Conservation (phyloP, 37 sponge, comb jelly and placozoan genomes). For the Dysidea cf. avara region DNA sequence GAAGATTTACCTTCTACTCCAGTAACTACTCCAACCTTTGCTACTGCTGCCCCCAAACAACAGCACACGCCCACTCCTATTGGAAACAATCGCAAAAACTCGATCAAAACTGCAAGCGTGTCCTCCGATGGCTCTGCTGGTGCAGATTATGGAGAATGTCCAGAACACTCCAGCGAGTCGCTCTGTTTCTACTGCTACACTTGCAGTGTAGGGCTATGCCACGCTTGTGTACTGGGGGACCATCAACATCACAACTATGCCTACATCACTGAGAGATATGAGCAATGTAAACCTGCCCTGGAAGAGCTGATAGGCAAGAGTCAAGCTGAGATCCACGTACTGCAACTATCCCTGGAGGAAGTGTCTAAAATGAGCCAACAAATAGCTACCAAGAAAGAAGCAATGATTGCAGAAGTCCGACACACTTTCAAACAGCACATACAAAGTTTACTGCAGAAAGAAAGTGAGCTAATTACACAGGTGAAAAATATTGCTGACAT, state of each 20-base stretch:
- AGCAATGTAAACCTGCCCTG: slow-evolving; percentile 1
- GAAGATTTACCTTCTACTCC: too few species aligned
- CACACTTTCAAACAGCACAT: slow-evolving; percentile 44
- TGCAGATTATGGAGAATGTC: not conserved
- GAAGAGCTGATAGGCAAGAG: slow-evolving; percentile 17
- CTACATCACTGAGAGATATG: slow-evolving; percentile 16
- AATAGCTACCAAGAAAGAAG: slow-evolving; percentile 29
- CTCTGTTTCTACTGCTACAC: slow-evolving; percentile 38
- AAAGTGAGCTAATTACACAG: slow-evolving; percentile 54
- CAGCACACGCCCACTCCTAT: too few species aligned
- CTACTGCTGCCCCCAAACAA: too few species aligned
- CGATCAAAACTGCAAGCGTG: too few species aligned
- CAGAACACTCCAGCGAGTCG: slow-evolving; percentile 27
- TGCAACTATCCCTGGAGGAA: slow-evolving; percentile 13
- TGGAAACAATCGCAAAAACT: too few species aligned
- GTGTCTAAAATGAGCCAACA: slow-evolving; percentile 28
- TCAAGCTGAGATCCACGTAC: slow-evolving; percentile 32
- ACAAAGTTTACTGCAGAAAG: slow-evolving; percentile 36
- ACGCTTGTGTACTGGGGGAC: slow-evolving; percentile 20
- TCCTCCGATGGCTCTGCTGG: too few species aligned
- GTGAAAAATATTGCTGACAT: slow-evolving; percentile 54
- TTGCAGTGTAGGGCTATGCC: slow-evolving; percentile 38
- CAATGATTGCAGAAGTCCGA: slow-evolving; percentile 19
- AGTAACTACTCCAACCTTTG: too few species aligned
- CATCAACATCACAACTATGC: slow-evolving; percentile 56